Evolutionary conservation across 30 jellyfish, hydroid and myxozoan species (phyloP).

Genomic region (Aurelia aurita): DNA sequence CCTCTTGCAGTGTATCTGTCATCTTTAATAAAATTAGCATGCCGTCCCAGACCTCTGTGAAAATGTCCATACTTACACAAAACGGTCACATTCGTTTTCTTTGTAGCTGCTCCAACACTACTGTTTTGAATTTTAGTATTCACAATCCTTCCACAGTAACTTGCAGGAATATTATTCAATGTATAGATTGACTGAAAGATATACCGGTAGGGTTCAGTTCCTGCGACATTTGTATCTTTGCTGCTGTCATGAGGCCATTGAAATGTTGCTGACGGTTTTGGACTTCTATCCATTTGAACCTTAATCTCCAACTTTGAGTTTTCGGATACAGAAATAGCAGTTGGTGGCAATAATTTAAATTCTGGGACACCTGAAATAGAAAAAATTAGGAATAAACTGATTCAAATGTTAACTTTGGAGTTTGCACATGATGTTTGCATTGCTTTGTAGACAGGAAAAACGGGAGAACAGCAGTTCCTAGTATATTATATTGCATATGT

Average conservation of each 20-base stretch:
- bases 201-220: constrained; percentile 2
- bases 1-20: too few species aligned
- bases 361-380: constrained; percentile 43
- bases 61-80: too few species aligned
- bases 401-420: too few species aligned
- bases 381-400: too few species aligned
- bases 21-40: too few species aligned
- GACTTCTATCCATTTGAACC: constrained; percentile 40
- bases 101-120: too few species aligned
- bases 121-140: not conserved
- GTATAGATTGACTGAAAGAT: constrained; percentile 5
- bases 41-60: too few species aligned
- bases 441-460: too few species aligned
- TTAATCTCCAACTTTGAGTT: constrained; percentile 9
- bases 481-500: too few species aligned
- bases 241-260: constrained; percentile 23
- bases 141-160: constrained; percentile 40
- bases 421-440: too few species aligned
- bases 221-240: not conserved
- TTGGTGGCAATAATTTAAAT: not conserved
- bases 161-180: constrained; percentile 8
- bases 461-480: too few species aligned
- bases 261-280: constrained; percentile 38
- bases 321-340: not conserved
- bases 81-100: too few species aligned